A percentile compares a stretch with the other conserved stretches of the same genome.
These are phyloP conservation scores for Salvator merianae DNA, from an alignment of 2,113 vertebrate species.

Conservation along the genomic window DNA sequence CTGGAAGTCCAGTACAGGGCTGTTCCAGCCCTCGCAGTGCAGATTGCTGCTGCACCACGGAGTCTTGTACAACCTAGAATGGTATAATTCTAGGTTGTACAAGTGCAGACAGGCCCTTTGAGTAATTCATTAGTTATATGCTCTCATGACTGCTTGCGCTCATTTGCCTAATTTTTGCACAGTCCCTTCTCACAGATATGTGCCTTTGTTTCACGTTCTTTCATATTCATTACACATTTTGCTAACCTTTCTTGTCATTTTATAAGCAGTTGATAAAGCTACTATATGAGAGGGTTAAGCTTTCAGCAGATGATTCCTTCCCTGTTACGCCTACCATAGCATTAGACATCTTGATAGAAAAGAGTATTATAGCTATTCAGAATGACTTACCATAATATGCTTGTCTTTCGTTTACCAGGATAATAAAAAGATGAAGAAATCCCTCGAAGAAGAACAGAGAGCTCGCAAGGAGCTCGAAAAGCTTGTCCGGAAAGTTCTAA, in stretches of 20 bases:
- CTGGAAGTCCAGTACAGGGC: no score
- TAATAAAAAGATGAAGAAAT: slow-evolving; percentile 97
- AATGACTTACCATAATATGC: slow-evolving; percentile 9
- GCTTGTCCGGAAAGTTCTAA: slow-evolving; percentile 90
- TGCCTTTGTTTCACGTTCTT: not conserved
- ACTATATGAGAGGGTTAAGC: not conserved
- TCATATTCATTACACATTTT: not conserved
- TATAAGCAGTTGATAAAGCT: not conserved
- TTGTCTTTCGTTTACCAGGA: slow-evolving; percentile 78
- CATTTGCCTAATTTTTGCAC: not conserved
- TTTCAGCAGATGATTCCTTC: not conserved
- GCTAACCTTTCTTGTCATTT: not conserved
- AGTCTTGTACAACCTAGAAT: no score
- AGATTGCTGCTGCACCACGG: no score
- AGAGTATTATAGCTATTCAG: not conserved
- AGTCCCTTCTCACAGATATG: not conserved
- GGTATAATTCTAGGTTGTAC: no score
- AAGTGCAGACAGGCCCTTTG: no score
- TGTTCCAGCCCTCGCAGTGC: no score
- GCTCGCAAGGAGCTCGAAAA: slow-evolving; percentile 94
- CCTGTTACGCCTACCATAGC: not conserved
- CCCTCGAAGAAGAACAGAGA: slow-evolving; percentile 93
- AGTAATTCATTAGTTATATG: not conserved
- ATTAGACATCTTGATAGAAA: not conserved
- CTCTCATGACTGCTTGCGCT: not conserved